Percentiles rank a stretch among this genome's conserved stretches.
Conservation (phyloP, 2,888 invertebrate genomes). For the Tenthredo livida region DNA sequence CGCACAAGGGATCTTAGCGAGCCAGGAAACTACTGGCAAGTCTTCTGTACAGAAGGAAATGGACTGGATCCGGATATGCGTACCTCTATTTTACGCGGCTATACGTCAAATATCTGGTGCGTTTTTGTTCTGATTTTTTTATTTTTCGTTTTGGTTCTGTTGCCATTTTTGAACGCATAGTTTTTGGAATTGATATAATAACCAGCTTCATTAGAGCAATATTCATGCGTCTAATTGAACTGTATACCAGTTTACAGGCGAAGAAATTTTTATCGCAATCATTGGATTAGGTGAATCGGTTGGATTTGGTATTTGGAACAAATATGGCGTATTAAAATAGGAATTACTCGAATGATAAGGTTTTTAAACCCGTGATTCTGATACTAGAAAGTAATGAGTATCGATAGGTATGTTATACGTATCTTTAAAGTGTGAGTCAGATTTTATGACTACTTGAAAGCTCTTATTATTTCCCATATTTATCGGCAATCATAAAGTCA, state of each 20-base stretch:
- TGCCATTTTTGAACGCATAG: not conserved
- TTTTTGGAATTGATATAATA: not conserved
- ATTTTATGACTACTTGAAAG: not conserved
- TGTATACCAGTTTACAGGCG: not conserved
- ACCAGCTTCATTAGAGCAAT: not conserved
- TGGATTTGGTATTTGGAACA: not conserved
- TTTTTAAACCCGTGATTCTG: slow-evolving; percentile 10
- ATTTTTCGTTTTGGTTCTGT: not conserved
- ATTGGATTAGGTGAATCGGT: not conserved
- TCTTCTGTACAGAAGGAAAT: not conserved
- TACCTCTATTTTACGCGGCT: slow-evolving; percentile 40
- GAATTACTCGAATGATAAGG: slow-evolving; percentile 15
- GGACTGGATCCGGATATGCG: slow-evolving; percentile 44
- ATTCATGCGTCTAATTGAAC: not conserved
- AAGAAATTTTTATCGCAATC: not conserved
- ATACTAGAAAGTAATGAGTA: not conserved
- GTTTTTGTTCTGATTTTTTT: not conserved
- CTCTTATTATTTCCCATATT: not conserved
- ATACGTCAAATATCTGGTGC: slow-evolving; percentile 49
- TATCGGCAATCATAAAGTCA: not conserved
- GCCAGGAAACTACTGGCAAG: not conserved
- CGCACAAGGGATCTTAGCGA: slow-evolving; percentile 49
- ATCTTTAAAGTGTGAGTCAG: not conserved
- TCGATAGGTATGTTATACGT: not conserved
- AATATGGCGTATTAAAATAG: not conserved